These are phyloP conservation scores for Sarcophaga bullata DNA, from an alignment of 1,140 invertebrate genomes.

Conservation along the genomic window DNA sequence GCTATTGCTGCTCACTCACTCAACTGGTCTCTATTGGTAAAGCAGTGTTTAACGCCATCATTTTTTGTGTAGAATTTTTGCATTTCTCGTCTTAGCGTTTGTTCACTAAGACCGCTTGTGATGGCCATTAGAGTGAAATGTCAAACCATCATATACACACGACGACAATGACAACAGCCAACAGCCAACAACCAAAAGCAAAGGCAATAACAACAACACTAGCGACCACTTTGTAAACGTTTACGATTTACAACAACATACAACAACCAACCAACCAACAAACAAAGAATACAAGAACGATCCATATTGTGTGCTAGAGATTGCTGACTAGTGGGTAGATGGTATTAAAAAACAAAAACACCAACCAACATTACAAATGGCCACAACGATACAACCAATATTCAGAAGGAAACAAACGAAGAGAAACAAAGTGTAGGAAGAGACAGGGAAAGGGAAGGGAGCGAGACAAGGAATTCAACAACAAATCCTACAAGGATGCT, in stretches of 20 bases:
- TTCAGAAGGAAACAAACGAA: too few species aligned
- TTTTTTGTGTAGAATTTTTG: not conserved
- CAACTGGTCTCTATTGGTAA: not conserved
- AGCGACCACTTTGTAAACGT: not conserved
- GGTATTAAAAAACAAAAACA: not conserved
- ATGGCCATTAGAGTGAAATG: conserved; percentile 39
- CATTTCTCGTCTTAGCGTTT: not conserved
- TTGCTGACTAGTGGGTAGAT: not conserved
- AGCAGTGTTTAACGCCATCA: not conserved
- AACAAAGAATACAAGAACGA: too few species aligned
- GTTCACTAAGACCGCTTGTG: conserved; percentile 34
- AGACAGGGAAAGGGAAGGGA: not conserved
- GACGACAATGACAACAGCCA: conserved; percentile 18
- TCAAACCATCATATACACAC: conserved; percentile 30
- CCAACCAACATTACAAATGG: conserved; percentile 1
- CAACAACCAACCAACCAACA: too few species aligned
- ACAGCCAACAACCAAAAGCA: not conserved
- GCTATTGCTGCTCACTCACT: not conserved
- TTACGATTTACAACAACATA: too few species aligned
- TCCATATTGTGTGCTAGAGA: too few species aligned
- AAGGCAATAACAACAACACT: not conserved
- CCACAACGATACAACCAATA: conserved; percentile 13
- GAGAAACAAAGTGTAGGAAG: too few species aligned
- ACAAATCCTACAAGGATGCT: not conserved
- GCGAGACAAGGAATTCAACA: not conserved